Evolutionary conservation across 2,113 vertebrate genomes (phyloP), one percentile per base, ranked within the genome.

Genomic region (Nanorana parkeri): DNA sequence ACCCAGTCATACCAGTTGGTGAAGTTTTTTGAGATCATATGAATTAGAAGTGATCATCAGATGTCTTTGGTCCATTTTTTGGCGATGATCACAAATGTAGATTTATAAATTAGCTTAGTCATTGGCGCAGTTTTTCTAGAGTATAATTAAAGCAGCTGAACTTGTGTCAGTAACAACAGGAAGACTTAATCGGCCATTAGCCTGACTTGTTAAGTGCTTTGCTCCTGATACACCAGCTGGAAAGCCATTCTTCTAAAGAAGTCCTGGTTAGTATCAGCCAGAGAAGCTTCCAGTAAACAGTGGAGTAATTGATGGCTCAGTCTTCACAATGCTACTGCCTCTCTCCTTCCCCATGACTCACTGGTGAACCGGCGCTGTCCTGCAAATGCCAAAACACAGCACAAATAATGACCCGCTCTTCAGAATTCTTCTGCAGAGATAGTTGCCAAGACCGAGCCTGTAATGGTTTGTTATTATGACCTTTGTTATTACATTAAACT

Each of bases 381-480:
- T 93, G 90, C 88, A 91, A 87, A 92, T 94, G 94, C 94, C 93
- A 94, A 94, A 95, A 94, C 93, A 95, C 84, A 90, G 91, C 91
- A 93, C 89, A 89, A 93, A 93, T 92, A 90, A 94, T 94, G 91
- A 88, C 86, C 86, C 89, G 92, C 91, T 93, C 91, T 94, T 88
- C 88, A 92, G 93, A 93, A 93, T 93, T 94, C 91, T 92, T 92
- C 90, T 91, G 89, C 87, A 87, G 89, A 93, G 88, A 83, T 86
- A 85, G 88, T 89, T 93, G 94, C 94, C 95, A 95, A 93, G 90
- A 90, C 86, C 86, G 90, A 93, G 94, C 89, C 95, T 94, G 92
- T 94, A 96, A 96, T 95, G 94, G 94, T 97, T 98, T 99, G 96
- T 97, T 97, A 97, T 96, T 90, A 91, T 96, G 95, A 97, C 95